Evolutionary conservation across 2,797 vertebrate genomes (phyloP).

Genomic region (Tapirus indicus): DNA sequence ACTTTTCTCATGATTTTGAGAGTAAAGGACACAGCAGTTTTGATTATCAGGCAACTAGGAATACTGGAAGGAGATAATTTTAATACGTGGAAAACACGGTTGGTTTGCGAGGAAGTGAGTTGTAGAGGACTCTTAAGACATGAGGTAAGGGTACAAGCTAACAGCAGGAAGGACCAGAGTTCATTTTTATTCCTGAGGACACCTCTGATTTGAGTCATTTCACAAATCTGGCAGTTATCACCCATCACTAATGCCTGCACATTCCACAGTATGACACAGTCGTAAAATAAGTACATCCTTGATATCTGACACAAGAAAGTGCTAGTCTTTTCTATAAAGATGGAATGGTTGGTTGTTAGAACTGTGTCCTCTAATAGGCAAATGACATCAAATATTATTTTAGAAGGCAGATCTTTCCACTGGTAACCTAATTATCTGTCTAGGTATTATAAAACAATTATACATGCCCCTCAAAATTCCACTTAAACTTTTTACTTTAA

Average conservation of each 20-base stretch:
- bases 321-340: not conserved
- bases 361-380: not conserved
- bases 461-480: not conserved
- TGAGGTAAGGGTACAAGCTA: not conserved
- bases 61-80: not conserved
- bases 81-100: not conserved
- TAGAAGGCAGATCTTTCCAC: not conserved
- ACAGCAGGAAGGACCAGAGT: not conserved
- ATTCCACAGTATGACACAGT: not conserved
- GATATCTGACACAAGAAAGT: not conserved
- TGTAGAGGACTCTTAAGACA: not conserved
- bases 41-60: not conserved
- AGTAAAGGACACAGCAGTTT: not conserved
- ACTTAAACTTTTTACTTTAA: slow-evolving; percentile 17
- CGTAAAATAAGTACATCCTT: not conserved
- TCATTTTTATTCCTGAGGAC: not conserved
- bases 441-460: slow-evolving; percentile 1
- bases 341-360: not conserved
- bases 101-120: not conserved
- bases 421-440: not conserved
- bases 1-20: not conserved
- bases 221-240: not conserved
- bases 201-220: not conserved
- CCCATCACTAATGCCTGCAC: not conserved
- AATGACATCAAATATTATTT: slow-evolving; percentile 18